These are phyloP conservation scores for Orientallactaga bullata DNA, from an alignment of 2,113 vertebrate genomes.

Conservation along the genomic window DNA sequence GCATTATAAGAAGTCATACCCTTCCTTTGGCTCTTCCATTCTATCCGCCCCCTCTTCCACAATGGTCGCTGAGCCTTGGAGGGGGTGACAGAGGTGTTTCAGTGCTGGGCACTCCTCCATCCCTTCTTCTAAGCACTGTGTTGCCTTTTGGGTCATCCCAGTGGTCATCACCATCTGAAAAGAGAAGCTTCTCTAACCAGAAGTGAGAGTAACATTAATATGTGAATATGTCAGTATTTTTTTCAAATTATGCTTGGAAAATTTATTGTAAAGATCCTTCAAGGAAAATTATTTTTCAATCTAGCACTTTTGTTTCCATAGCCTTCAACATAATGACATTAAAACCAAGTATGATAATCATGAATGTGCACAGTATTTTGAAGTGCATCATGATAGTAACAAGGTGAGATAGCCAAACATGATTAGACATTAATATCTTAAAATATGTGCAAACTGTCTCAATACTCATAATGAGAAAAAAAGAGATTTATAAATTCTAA, in stretches of 20 bases:
- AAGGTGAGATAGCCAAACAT: background rate
- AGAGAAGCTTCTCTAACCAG: too few relatives aligned
- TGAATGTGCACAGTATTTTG: slow-evolving; percentile 45
- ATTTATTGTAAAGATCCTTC: slow-evolving; percentile 59
- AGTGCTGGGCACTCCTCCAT: too few relatives aligned
- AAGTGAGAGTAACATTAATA: too few relatives aligned
- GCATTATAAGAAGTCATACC: too few relatives aligned
- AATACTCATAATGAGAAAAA: background rate
- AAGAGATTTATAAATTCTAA: background rate
- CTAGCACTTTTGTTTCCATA: slow-evolving; percentile 38
- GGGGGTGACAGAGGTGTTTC: too few relatives aligned
- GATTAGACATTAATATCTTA: slow-evolving; percentile 43
- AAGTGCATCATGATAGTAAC: slow-evolving; percentile 66
- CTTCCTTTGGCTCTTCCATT: too few relatives aligned
- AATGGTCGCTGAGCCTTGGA: too few relatives aligned
- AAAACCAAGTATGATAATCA: slow-evolving; percentile 80
- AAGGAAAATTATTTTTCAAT: slow-evolving; percentile 37
- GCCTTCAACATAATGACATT: slow-evolving; percentile 59
- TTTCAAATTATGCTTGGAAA: slow-evolving; percentile 58
- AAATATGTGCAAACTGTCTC: slow-evolving; percentile 48
- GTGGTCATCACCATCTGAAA: too few relatives aligned
- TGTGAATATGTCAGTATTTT: too few relatives aligned
- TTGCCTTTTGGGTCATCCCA: too few relatives aligned
- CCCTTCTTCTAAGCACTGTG: too few relatives aligned
- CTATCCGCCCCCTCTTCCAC: too few relatives aligned